Conservation (phyloP, 2,888 invertebrate genomes). For the Stenodema calcarata region DNA sequence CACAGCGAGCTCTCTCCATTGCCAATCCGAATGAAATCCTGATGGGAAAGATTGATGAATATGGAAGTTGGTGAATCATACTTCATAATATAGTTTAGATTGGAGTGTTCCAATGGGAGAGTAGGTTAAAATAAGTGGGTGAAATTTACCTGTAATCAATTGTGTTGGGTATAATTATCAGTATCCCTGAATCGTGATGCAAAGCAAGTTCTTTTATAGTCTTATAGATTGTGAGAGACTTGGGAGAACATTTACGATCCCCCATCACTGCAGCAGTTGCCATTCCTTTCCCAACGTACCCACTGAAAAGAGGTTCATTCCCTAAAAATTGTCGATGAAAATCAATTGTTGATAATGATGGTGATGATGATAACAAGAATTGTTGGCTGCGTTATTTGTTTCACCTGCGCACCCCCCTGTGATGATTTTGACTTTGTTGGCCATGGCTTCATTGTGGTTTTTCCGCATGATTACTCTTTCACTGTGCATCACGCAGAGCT, state of each 20-base stretch:
- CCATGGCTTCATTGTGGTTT: constrained; percentile 53
- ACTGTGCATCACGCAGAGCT: constrained; percentile 26
- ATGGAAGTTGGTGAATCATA: too few relatives aligned
- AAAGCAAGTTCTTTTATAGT: constrained; percentile 44
- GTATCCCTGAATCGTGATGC: constrained; percentile 43
- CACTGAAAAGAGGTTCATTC: constrained; percentile 63
- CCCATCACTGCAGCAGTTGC: constrained; percentile 65
- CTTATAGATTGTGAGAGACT: constrained; percentile 44
- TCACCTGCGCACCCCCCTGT: constrained; percentile 66
- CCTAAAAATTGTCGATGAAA: background rate
- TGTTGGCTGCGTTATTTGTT: background rate
- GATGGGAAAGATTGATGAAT: background rate
- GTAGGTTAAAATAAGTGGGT: background rate
- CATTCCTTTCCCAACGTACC: constrained; percentile 66
- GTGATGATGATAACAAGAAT: background rate
- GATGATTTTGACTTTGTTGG: constrained; percentile 59
- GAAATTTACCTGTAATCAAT: constrained; percentile 15
- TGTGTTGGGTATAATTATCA: constrained; percentile 46
- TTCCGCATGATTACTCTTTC: constrained; percentile 51
- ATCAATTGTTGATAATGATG: background rate
- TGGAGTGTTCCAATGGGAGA: too few relatives aligned
- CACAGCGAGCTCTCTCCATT: constrained; percentile 48
- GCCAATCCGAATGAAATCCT: constrained; percentile 51
- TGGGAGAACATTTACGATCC: constrained; percentile 51
- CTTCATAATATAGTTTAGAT: too few relatives aligned